A percentile compares a stretch with the other conserved stretches of the same genome.
Conservation (phyloP, 2,888 invertebrate genomes). For the Pammene aurita region DNA sequence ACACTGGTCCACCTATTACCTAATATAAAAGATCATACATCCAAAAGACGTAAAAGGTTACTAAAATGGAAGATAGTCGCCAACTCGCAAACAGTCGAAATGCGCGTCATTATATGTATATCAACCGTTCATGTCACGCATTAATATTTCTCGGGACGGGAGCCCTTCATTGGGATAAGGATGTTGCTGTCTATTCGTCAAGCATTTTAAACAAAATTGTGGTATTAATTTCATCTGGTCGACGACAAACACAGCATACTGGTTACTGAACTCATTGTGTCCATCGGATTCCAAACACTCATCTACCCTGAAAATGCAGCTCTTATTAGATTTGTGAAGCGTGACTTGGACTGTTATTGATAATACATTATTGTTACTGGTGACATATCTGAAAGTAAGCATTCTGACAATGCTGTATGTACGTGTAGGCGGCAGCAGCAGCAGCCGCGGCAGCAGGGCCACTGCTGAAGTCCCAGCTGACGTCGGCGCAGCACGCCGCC, state of each 20-base stretch:
- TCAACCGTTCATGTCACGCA: no score
- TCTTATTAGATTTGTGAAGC: background rate
- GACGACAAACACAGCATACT: background rate
- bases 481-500: slow-evolving; percentile 92
- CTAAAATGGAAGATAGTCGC: no score
- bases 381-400: no score
- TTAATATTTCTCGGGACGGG: no score
- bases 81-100: no score
- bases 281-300: no score
- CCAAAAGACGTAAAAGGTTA: no score
- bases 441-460: slow-evolving; percentile 90
- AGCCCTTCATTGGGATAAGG: no score
- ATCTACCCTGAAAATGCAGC: background rate
- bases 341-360: background rate
- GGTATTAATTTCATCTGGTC: background rate
- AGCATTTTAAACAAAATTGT: background rate
- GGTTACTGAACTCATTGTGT: background rate
- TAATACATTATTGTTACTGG: background rate
- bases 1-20: no score
- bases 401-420: slow-evolving; percentile 4
- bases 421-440: slow-evolving; percentile 83
- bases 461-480: slow-evolving; percentile 92
- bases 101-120: no score
- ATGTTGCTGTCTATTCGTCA: background rate
- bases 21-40: no score